These are phyloP conservation scores for Urocolius indicus DNA, from an alignment of 2,113 vertebrate genomes.

Conservation along the genomic window DNA sequence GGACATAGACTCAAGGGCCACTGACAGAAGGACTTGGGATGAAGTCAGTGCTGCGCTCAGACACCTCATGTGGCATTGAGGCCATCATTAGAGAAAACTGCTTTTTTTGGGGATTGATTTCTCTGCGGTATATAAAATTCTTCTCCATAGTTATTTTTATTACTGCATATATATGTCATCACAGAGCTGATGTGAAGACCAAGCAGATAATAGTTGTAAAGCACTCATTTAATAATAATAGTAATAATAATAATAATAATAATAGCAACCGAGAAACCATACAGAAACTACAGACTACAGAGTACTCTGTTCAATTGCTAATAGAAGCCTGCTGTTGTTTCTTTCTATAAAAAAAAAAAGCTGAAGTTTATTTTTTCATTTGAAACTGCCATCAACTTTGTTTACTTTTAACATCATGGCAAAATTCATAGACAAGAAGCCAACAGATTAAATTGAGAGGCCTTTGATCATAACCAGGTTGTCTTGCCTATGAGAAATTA, in stretches of 20 bases:
- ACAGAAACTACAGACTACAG: too few species aligned
- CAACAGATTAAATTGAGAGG: background rate
- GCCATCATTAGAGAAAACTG: background rate
- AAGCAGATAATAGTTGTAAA: background rate
- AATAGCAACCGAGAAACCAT: background rate
- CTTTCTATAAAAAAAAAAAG: background rate
- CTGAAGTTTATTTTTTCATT: background rate
- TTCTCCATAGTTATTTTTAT: background rate
- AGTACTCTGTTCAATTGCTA: background rate
- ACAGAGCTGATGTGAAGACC: background rate
- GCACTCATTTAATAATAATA: background rate
- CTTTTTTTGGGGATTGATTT: background rate
- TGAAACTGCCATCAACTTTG: background rate
- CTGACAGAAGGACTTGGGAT: background rate
- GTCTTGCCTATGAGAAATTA: background rate
- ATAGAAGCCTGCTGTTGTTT: background rate
- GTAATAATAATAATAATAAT: too few species aligned
- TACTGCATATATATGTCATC: background rate
- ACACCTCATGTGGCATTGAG: background rate
- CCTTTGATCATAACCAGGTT: background rate
- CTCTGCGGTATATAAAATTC: background rate
- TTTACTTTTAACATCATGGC: background rate
- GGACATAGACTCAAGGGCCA: fast-evolving
- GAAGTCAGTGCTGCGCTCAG: background rate
- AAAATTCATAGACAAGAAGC: background rate